phyloP scores from a whole-genome alignment of 2,797 vertebrate genomes.

The Silurus aristotelis region DNA sequence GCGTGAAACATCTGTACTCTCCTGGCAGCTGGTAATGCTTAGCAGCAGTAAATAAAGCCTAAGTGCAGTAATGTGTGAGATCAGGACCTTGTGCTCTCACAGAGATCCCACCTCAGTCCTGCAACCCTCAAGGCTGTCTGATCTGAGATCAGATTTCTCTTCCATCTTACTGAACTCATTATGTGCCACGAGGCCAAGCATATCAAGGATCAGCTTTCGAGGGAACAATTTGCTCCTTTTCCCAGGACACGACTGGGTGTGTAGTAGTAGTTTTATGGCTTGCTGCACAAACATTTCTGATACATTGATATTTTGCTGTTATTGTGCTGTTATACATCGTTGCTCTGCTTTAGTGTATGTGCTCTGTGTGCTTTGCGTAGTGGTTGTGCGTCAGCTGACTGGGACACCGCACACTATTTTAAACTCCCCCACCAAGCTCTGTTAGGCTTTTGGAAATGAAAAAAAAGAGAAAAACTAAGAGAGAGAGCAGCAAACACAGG shows the following conservation, averaged over 20 bases:
- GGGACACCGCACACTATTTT: slow-evolving; percentile 69
- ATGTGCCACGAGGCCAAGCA: slow-evolving; percentile 52
- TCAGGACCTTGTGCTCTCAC: slow-evolving; percentile 44
- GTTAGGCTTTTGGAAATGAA: slow-evolving; percentile 54
- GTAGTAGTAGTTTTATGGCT: background rate
- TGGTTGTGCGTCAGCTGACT: slow-evolving; percentile 70
- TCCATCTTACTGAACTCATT: slow-evolving; percentile 44
- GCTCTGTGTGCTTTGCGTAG: slow-evolving; percentile 36
- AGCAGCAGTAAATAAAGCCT: slow-evolving; percentile 72
- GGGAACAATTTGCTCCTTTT: background rate
- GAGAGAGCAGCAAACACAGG: slow-evolving; percentile 28
- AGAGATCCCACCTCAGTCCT: slow-evolving; percentile 36
- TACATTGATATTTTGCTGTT: slow-evolving; percentile 11
- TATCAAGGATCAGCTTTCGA: slow-evolving; percentile 34
- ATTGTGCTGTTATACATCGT: background rate
- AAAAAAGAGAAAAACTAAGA: slow-evolving; percentile 17
- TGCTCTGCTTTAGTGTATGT: slow-evolving; percentile 19
- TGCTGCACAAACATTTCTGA: background rate
- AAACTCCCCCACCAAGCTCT: slow-evolving; percentile 64
- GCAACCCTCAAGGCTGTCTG: slow-evolving; percentile 35
- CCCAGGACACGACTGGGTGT: background rate
- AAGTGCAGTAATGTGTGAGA: slow-evolving; percentile 77
- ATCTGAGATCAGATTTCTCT: slow-evolving; percentile 52
- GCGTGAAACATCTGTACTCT: slow-evolving; percentile 51
- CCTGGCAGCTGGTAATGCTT: slow-evolving; percentile 73